A percentile compares a stretch with the other conserved stretches of the same genome.
Evolutionary conservation across 1,140 invertebrate species (phyloP).

Genomic region (Leptonema lineaticorne): DNA sequence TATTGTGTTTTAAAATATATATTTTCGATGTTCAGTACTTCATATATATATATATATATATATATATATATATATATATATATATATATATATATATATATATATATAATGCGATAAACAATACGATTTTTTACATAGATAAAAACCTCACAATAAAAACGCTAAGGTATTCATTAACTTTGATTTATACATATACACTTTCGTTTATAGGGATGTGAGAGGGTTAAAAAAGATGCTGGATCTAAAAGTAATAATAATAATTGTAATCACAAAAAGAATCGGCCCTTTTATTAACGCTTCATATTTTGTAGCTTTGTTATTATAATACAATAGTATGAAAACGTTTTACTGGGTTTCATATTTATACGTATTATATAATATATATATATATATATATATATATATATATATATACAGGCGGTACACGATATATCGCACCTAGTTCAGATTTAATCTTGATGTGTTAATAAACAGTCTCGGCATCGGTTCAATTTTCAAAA

Average conservation of each 20-base stretch:
- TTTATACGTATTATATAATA: too few relatives aligned
- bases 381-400: too few relatives aligned
- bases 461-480: constrained; percentile 10
- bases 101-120: too few relatives aligned
- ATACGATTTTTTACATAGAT: constrained; percentile 11
- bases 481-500: background rate
- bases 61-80: too few relatives aligned
- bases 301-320: constrained; percentile 3
- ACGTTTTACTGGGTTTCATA: background rate
- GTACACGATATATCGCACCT: too few relatives aligned
- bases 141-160: background rate
- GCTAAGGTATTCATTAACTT: constrained; percentile 6
- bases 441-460: constrained; percentile 19
- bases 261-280: background rate
- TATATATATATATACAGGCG: too few relatives aligned
- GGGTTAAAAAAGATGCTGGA: background rate
- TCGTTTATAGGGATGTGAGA: background rate
- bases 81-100: too few relatives aligned
- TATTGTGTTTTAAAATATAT: too few relatives aligned
- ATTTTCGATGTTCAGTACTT: too few relatives aligned
- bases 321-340: constrained; percentile 8
- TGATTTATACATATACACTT: constrained; percentile 7
- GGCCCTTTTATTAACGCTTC: constrained; percentile 6
- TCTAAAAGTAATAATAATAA: background rate
- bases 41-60: too few relatives aligned